Evolutionary conservation across 1,140 invertebrate genomes (phyloP), one percentile per base, ranked within the genome.

Genomic region (Acromyrmex charruanus): DNA sequence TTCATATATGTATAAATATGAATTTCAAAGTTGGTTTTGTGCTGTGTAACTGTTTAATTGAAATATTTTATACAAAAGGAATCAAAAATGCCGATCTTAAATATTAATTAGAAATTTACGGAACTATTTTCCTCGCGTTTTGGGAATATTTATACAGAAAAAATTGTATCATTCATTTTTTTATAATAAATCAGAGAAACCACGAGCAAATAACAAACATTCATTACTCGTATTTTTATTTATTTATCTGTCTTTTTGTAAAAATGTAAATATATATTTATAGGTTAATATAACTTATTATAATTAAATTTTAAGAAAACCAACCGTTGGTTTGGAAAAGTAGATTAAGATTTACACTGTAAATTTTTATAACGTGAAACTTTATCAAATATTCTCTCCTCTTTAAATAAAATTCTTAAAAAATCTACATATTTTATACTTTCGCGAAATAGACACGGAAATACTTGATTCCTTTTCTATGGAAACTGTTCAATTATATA

Each of bases 211-310:
- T 18, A 85, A 35, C 9, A 14, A 39, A 31, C 0, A n/a, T 85
- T 14, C 18, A 39, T 18, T 51, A 5, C 31, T n/a, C 21, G 49
- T 18, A 1, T 65, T 65, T 55, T 80, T 68, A 53, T 79, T 80
- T 58, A 53, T 77, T 53, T 18, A 39, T 39, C 39, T 77, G 5
- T 28, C n/a, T 31, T 86, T 69, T 35, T 81, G 75, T 81, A 81
- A 80, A 68, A 86, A 86, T 68, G 69, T 84, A 84, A 28, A 84
- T 84, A 84, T 84, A 84, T 63, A 61, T 75, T 35, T 74, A 14
- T 84, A 82, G 25, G 2, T 84, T 84, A 74, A 51, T 84, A 44
- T 84, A 84, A 75, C 25, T 84, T 75, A 75, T 84, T 84, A 74
- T 58, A 49, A 49, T 49, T 61, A 35, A 63, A 44, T 63, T 61